phyloP scores from a whole-genome alignment of 1,140 invertebrate species.

The Scaptomyza montana region DNA sequence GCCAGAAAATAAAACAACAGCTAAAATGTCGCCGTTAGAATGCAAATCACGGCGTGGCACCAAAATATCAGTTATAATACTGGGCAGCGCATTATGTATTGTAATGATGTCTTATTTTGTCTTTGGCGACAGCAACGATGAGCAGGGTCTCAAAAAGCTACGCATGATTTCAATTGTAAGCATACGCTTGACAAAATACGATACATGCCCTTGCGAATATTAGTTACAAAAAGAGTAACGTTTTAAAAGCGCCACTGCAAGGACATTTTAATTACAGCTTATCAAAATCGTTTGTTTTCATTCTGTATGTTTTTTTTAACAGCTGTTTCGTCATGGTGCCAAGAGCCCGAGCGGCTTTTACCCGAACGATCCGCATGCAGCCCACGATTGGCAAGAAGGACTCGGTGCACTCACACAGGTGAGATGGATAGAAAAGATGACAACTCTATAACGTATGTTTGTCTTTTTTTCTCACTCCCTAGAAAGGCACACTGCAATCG shows the following conservation, averaged over 20 bases:
- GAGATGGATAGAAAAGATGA: slow-evolving; percentile 32
- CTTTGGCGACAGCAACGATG: slow-evolving; percentile 82
- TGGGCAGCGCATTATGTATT: slow-evolving; percentile 74
- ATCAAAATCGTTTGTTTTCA: no score
- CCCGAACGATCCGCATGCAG: slow-evolving; percentile 87
- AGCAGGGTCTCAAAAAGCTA: slow-evolving; percentile 76
- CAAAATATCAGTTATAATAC: slow-evolving; percentile 80
- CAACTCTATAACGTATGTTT: background rate
- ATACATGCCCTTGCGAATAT: no score
- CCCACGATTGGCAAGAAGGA: slow-evolving; percentile 87
- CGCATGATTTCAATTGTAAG: slow-evolving; percentile 82
- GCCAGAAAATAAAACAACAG: slow-evolving; percentile 19
- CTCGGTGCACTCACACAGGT: slow-evolving; percentile 88
- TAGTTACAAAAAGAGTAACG: no score
- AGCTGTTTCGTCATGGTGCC: slow-evolving; percentile 91
- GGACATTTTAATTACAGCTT: no score
- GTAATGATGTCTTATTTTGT: slow-evolving; percentile 83
- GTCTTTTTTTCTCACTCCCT: background rate
- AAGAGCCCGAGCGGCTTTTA: slow-evolving; percentile 88
- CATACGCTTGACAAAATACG: background rate
- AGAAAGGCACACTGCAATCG: slow-evolving; percentile 91
- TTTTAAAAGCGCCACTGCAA: no score
- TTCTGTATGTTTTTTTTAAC: slow-evolving; percentile 25
- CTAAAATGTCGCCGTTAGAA: slow-evolving; percentile 63
- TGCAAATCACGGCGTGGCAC: slow-evolving; percentile 80